Conservation (phyloP, 2,888 invertebrate species). For the Tricholauxania praeusta region DNA sequence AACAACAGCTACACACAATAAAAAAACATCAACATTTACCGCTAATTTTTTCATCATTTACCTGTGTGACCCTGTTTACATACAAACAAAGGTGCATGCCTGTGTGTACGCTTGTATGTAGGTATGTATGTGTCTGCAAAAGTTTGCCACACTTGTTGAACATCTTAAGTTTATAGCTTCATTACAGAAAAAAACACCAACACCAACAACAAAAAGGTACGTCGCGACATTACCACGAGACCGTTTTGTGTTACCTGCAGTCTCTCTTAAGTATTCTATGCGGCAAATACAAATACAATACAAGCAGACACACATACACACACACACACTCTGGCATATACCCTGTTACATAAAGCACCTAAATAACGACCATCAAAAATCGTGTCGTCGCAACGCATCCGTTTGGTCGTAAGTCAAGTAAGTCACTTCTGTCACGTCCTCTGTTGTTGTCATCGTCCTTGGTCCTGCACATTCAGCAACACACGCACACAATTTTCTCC, state of each 20-base stretch:
- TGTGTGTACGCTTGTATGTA: slow-evolving; percentile 7
- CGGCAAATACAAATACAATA: too few species aligned
- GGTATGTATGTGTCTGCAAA: background rate
- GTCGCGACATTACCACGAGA: too few species aligned
- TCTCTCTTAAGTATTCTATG: too few species aligned
- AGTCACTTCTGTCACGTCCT: background rate
- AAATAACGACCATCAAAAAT: slow-evolving; percentile 18
- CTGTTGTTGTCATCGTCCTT: slow-evolving; percentile 1
- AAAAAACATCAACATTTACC: background rate
- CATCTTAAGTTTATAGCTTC: slow-evolving; percentile 36
- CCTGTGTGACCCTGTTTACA: background rate
- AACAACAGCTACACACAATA: background rate
- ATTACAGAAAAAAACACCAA: slow-evolving; percentile 15
- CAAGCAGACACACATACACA: background rate
- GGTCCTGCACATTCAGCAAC: background rate
- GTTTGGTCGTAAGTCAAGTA: background rate
- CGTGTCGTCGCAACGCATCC: slow-evolving; percentile 1
- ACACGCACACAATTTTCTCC: too few species aligned
- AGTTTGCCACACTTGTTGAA: slow-evolving; percentile 39
- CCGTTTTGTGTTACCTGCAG: background rate
- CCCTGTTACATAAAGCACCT: slow-evolving; percentile 4
- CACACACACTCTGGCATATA: background rate
- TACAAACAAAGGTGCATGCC: background rate
- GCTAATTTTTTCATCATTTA: background rate
- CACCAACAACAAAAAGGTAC: slow-evolving; percentile 1